A percentile compares a stretch with the other conserved stretches of the same genome.
Conservation (phyloP, 1,140 invertebrate species). For the Penaeus japonicus region DNA sequence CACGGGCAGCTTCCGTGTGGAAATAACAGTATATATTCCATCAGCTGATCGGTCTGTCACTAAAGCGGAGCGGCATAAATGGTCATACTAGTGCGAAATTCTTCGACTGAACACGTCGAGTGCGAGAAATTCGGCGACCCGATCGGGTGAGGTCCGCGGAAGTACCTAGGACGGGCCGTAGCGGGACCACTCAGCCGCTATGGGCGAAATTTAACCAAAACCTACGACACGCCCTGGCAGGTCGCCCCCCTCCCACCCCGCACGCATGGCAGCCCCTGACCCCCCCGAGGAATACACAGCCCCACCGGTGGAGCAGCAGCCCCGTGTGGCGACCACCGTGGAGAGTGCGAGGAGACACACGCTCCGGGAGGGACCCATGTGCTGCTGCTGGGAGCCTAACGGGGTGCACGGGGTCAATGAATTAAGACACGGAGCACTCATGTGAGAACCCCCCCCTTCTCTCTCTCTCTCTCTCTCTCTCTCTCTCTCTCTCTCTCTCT, state of each 20-base stretch:
- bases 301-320: background rate
- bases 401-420: constrained; percentile 51
- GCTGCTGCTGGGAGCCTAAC: constrained; percentile 15
- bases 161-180: constrained; percentile 34
- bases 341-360: background rate
- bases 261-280: background rate
- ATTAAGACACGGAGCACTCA: constrained; percentile 50
- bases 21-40: constrained; percentile 42
- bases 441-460: constrained; percentile 35
- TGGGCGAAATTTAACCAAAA: constrained; percentile 39
- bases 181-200: constrained; percentile 31
- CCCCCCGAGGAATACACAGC: background rate
- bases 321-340: constrained; percentile 7
- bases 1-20: constrained; percentile 53
- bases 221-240: constrained; percentile 39
- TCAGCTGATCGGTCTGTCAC: constrained; percentile 30
- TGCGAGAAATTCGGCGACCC: background rate
- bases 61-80: background rate
- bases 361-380: constrained; percentile 34
- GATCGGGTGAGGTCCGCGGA: constrained; percentile 29
- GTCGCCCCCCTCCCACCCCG: background rate
- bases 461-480: too few species aligned
- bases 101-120: background rate
- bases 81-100: background rate
- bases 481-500: too few species aligned